These are phyloP conservation scores for Diacarnus erythraeanus DNA, from an alignment of 37 sponge, comb jelly and placozoan species.

Conservation along the genomic window DNA sequence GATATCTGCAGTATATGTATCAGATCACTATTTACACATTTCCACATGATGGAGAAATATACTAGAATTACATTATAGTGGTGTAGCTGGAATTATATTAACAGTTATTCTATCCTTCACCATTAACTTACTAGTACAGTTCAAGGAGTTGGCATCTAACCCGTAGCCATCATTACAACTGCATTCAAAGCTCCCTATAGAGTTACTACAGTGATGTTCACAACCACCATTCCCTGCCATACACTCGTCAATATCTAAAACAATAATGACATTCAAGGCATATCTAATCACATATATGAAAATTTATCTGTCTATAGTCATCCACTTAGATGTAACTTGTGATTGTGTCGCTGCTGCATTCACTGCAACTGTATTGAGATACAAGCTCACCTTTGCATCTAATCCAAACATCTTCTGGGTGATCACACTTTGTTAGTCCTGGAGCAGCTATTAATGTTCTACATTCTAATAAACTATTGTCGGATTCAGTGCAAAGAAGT, in stretches of 20 bases:
- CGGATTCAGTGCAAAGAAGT: slow-evolving; percentile 15
- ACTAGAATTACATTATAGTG: no score
- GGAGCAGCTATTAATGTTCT: background rate
- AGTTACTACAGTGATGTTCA: slow-evolving; percentile 41
- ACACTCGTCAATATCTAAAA: slow-evolving; percentile 52
- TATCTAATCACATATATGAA: no score
- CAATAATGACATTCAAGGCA: no score
- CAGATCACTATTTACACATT: no score
- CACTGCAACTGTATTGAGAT: background rate
- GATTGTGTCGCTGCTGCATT: no score
- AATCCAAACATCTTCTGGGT: slow-evolving; percentile 22
- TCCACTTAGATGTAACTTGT: no score
- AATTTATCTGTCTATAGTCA: no score
- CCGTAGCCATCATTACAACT: slow-evolving; percentile 14
- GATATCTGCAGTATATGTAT: slow-evolving; percentile 12
- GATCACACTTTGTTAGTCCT: slow-evolving; percentile 29
- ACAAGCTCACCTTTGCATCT: slow-evolving; percentile 4
- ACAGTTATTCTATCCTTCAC: background rate
- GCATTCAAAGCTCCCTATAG: slow-evolving; percentile 50
- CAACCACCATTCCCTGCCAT: slow-evolving; percentile 35
- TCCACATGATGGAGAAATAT: no score
- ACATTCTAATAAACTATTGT: slow-evolving; percentile 3
- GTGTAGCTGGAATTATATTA: background rate
- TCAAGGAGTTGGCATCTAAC: slow-evolving; percentile 5
- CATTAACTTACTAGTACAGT: slow-evolving; percentile 29